These are phyloP conservation scores for Sphaerophoria rueppellii DNA, from an alignment of 2,888 invertebrate species.

Conservation along the genomic window DNA sequence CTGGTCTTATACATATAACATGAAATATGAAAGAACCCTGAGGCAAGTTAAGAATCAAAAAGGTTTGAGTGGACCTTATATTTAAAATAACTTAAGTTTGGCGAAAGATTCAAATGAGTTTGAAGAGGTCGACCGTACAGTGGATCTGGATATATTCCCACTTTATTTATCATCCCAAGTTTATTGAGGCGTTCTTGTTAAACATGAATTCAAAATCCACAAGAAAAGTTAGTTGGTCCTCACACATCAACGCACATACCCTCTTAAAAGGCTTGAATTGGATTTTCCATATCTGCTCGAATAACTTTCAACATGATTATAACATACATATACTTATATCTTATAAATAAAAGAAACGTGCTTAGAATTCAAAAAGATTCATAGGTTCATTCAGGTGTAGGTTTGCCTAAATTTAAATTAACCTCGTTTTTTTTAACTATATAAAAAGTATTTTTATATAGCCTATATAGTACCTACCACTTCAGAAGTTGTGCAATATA, in stretches of 20 bases:
- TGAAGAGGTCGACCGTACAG: no score
- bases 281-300: constrained; percentile 1
- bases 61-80: no score
- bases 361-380: constrained; percentile 4
- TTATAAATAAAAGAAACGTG: background rate
- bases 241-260: background rate
- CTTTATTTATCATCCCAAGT: background rate
- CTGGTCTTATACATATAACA: no score
- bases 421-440: background rate
- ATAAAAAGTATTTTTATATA: no score
- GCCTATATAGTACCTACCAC: no score
- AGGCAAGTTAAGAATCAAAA: no score
- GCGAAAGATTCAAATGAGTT: no score
- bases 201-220: constrained; percentile 23
- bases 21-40: no score
- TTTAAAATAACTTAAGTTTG: no score
- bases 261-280: constrained; percentile 14
- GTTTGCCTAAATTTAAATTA: background rate
- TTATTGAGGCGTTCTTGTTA: constrained; percentile 9
- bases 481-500: background rate
- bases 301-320: background rate
- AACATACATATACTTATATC: no score
- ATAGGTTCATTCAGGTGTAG: background rate
- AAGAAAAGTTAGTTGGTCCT: constrained; percentile 1
- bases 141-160: no score